Base-by-base conservation (phyloP, 2,113 vertebrate genomes). In the Proteles cristata region DNA sequence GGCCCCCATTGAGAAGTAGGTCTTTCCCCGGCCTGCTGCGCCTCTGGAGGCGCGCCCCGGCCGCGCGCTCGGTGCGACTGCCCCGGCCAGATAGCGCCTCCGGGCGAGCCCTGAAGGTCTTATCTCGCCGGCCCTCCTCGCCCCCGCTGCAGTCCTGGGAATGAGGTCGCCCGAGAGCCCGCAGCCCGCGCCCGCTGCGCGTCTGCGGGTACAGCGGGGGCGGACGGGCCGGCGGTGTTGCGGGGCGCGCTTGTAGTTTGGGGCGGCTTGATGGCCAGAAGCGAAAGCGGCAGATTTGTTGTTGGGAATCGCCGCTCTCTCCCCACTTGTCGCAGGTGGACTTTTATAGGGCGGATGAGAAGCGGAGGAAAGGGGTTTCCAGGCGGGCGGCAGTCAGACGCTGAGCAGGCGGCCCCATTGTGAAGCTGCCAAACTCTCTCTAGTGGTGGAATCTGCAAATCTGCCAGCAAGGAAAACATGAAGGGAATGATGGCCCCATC, bases 271-370 rank as follows among this genome's bases (percentile, higher is more conserved):
- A 90, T 50, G 71, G 86, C 61, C 86, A 3, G 88, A 31, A 93
- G 82, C 58, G 84, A 65, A 71, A 77, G 96, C 82, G 26, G 66
- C 95, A 35, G 84, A 58, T 73, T 74, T 74, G 87, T 82, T n/a
- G 10, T 23, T 6, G 93, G 88, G 83, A 81, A 33, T 31, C 39
- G 50, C 73, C 31, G n/a, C 91, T 83, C 84, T 76, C 76, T 66
- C 85, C 91, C 93, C 97, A 96, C 97, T 97, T 97, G 98, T 94
- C 96, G 96, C 94, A 83, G 89, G 26, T 77, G 93, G 94, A 88
- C 95, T 82, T 90, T 7, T 23, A 23, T 23, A 81, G 88, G 77
- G 79, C 23, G 17, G 84, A 61, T 85, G 87, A 95, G 48, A 50
- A 85, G 61, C 94, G 10, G 19, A 35, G 92, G 80, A 33, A 50